Percentiles rank a stretch among this genome's conserved stretches.
Evolutionary conservation across 35 echinoderm and acorn worm species (phyloP).

Genomic region (Diadema setosum): DNA sequence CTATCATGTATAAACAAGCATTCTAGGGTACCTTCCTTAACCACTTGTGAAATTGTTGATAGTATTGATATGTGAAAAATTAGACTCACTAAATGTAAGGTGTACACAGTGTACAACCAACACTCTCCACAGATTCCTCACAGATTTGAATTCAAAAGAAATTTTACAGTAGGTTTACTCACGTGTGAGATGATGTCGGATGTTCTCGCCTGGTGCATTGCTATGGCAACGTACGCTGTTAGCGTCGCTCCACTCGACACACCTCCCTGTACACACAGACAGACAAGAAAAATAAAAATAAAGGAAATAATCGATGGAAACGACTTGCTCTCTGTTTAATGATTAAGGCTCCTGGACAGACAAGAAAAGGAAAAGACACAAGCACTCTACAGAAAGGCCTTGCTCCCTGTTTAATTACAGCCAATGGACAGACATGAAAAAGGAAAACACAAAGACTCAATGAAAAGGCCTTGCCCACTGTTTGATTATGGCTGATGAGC

Average conservation of each 20-base stretch:
- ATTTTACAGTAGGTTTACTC: no score
- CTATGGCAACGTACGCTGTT: slow-evolving; percentile 77
- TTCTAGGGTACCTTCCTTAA: no score
- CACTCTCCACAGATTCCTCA: no score
- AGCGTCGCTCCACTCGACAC: slow-evolving; percentile 39
- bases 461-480: no score
- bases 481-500: no score
- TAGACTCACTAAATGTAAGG: no score
- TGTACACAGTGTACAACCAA: no score
- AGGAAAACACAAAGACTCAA: not conserved
- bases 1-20: no score
- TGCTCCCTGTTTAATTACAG: not conserved
- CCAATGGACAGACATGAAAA: not conserved
- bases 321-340: not conserved
- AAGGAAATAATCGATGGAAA: not conserved
- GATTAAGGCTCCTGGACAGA: not conserved
- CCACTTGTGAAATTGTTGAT: no score
- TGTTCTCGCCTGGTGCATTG: slow-evolving; percentile 40
- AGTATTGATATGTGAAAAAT: no score
- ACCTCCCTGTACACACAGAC: slow-evolving; percentile 61
- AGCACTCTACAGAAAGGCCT: not conserved
- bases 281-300: not conserved
- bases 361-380: not conserved
- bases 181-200: slow-evolving; percentile 2
- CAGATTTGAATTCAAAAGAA: no score